Conservation (phyloP, 1,140 invertebrate species). For the Druon quercuslanigerum region DNA sequence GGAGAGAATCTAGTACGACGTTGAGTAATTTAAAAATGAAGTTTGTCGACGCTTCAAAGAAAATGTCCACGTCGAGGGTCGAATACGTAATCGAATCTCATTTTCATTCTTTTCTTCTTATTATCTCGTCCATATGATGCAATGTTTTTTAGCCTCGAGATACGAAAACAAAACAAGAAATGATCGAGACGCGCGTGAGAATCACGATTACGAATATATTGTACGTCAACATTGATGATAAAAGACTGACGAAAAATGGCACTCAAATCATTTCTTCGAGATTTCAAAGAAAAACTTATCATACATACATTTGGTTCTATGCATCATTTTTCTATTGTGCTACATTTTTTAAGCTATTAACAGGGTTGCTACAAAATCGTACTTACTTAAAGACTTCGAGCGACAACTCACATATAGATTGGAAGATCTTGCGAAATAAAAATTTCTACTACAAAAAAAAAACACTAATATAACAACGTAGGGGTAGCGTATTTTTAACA, state of each 20-base stretch:
- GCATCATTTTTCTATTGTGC: background rate
- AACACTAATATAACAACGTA: no score
- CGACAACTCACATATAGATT: no score
- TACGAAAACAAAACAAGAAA: slow-evolving; percentile 11
- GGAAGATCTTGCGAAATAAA: no score
- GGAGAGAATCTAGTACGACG: background rate
- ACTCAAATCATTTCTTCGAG: background rate
- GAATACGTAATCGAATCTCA: slow-evolving; percentile 16
- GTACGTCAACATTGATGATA: background rate
- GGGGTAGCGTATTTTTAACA: no score
- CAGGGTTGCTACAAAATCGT: no score
- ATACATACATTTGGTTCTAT: background rate
- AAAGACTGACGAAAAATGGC: background rate
- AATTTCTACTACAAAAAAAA: no score
- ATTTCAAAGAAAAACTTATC: background rate
- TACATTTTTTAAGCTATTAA: no score
- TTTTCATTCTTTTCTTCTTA: slow-evolving; percentile 11
- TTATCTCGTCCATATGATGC: background rate
- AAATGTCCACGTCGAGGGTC: background rate
- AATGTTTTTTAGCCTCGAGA: background rate
- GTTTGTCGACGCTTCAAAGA: background rate
- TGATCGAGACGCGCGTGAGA: slow-evolving; percentile 9
- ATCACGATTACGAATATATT: background rate
- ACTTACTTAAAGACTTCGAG: no score
- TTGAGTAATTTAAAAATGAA: slow-evolving; percentile 5